Conservation (phyloP, 1,140 invertebrate genomes). For the Halesus radiatus region DNA sequence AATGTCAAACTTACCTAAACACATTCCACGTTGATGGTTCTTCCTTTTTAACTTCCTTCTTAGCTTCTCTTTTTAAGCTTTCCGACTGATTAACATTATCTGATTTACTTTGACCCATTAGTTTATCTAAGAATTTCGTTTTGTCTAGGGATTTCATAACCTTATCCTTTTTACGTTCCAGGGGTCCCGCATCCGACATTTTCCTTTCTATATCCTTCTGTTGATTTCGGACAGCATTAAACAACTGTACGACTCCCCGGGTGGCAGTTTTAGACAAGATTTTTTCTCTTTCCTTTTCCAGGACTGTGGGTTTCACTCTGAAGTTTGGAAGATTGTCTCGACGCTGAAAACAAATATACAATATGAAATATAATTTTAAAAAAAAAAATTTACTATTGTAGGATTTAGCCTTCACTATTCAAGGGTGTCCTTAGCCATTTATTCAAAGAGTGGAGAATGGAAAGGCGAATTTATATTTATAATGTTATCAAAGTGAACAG, state of each 20-base stretch:
- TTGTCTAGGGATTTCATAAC: constrained; percentile 87
- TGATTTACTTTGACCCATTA: constrained; percentile 82
- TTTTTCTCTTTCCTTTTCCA: constrained; percentile 82
- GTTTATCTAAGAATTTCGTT: constrained; percentile 83
- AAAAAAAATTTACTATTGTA: no score
- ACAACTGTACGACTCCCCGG: constrained; percentile 92
- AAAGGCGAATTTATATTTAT: no score
- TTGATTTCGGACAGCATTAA: constrained; percentile 90
- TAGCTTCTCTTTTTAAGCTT: constrained; percentile 61
- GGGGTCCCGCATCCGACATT: constrained; percentile 79
- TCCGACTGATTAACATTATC: constrained; percentile 70
- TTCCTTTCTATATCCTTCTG: constrained; percentile 84
- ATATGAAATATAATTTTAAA: no score
- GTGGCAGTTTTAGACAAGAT: constrained; percentile 87
- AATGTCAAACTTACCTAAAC: constrained; percentile 62
- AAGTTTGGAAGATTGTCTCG: constrained; percentile 76
- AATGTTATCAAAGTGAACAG: no score
- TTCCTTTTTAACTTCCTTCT: constrained; percentile 65
- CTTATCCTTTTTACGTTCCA: constrained; percentile 86
- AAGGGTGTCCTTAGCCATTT: no score
- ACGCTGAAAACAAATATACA: constrained; percentile 69
- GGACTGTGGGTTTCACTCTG: constrained; percentile 80
- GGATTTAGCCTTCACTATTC: no score
- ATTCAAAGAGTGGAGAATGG: no score
- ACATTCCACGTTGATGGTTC: constrained; percentile 71